phyloP scores from a whole-genome alignment of 1,140 invertebrate species.

The Calycopis cecrops region DNA sequence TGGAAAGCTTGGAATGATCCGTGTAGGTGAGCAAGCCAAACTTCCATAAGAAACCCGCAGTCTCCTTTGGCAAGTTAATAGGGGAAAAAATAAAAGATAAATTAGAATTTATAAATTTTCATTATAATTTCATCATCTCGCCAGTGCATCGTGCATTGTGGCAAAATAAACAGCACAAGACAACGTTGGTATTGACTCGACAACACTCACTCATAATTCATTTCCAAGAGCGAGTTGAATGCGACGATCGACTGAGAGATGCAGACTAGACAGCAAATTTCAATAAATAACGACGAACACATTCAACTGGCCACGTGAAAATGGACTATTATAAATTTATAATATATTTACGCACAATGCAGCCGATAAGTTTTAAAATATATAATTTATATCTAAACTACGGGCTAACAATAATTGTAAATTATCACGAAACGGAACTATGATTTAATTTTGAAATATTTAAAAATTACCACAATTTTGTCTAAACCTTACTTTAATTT shows the following conservation, averaged over 20 bases:
- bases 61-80: background rate
- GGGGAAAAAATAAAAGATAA: background rate
- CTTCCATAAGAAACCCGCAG: background rate
- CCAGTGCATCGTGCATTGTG: slow-evolving; percentile 22
- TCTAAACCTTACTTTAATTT: no score
- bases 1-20: no score
- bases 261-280: no score
- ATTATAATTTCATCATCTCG: slow-evolving; percentile 27
- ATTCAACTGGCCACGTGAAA: background rate
- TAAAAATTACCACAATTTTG: slow-evolving; percentile 1
- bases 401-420: slow-evolving; percentile 17
- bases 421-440: slow-evolving; percentile 33
- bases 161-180: slow-evolving; percentile 29
- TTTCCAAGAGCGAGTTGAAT: background rate
- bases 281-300: no score
- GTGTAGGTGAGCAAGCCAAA: no score
- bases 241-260: no score
- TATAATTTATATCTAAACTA: slow-evolving; percentile 20
- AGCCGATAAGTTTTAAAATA: slow-evolving; percentile 18
- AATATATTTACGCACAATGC: slow-evolving; percentile 11
- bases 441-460: slow-evolving; percentile 21
- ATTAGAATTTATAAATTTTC: slow-evolving; percentile 18
- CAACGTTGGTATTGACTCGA: slow-evolving; percentile 30
- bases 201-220: slow-evolving; percentile 29
- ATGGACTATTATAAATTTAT: background rate